Base-by-base conservation (phyloP, 2,888 invertebrate genomes). In the Alviniconcha strummeri region DNA sequence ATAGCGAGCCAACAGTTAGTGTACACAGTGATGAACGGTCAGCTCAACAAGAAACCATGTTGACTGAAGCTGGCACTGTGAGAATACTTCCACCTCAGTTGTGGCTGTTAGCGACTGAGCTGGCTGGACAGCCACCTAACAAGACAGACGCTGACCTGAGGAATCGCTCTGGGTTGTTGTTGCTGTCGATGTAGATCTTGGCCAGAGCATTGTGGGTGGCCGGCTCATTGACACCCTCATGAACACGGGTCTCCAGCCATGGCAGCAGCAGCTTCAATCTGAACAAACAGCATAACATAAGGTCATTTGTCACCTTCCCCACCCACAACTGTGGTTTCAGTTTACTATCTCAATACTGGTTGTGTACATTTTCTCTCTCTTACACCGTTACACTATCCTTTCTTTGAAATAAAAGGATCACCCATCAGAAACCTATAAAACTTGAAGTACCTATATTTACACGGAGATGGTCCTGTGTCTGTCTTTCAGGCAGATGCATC, bases 191-290 rank as follows among this genome's bases (percentile, higher is more conserved):
- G 95, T 99, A 99, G 91, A 99, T 99, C 94, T 99, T 99, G 84
- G 99, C 99, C 88, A 99, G 95, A 0, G 99, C 99, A 94, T 99
- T 99, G 94, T 99, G 99, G 0, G 99, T 99, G 17, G 99, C 99
- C 6, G 99, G 97, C 93, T 99, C 99, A 15, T 96, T 96, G 92
- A 98, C 98, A 71, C 98, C 98, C 92, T 99, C 99, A 93, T 99
- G 99, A 55, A 99, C 97, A 84, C 99, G 96, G 0, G 97, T 98
- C 93, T 99, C 99, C 90, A 99, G 94, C 99, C 99, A 99, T 0
- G 99, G 98, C 80, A 99, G 95, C 19, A 99, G 95, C 83, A 99
- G 95, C 94, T 99, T 99, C 91, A 99, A 94, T 80, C 99, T 96
- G 94, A 97, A 98, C 0, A 55, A 54, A 55, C 54, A 85, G 64